Evolutionary conservation across 1,140 invertebrate genomes (phyloP), one percentile per base, ranked within the genome.

Genomic region (Zaprionus inermis): DNA sequence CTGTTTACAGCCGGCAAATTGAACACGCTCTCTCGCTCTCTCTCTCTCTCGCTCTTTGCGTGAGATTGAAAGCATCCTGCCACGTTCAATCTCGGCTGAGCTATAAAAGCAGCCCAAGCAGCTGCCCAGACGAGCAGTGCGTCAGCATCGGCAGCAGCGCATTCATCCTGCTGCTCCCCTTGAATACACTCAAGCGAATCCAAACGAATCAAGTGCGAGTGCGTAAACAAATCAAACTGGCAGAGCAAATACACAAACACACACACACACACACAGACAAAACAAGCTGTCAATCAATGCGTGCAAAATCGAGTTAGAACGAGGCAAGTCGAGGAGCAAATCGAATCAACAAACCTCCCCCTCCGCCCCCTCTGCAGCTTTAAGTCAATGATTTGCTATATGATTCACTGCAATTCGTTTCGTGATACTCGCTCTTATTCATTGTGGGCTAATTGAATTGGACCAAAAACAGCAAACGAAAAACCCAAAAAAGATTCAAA

Each of bases 1-100:
- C 89, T 88, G 83, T 88, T 88, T 88, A 88, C 79, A 58, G 24
- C 77, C 77, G 77, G 77, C 64, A 36, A 63, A 30, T 49, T 10
- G 32, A 63, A 52, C 5, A n/a, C 20, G 18, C 16, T 9, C 18
- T n/a, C n/a, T 14, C 12, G 7, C n/a, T 16, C n/a, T 3, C 38
- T 9, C 7, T 7, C 38, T 44, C 7, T 44, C 14, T 38, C 6
- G 2, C 1, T 38, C 38, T 41, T 11, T 18, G 51, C 49, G 5
- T n/a, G 2, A 28, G 24, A 30, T 58, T 72, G 70, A 72, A 72
- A 66, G 24, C 11, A 30, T 6, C 12, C 32, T 24, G 30, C 22
- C 2, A 51, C 54, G 69, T 59, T 76, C 20, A 68, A 58, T 54
- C 38, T 24, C 49, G 14, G 36, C 9, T 28, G 18, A 24, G 28